Base-by-base conservation (phyloP, 1,140 invertebrate genomes). In the Ctenoplectra terminalis region DNA sequence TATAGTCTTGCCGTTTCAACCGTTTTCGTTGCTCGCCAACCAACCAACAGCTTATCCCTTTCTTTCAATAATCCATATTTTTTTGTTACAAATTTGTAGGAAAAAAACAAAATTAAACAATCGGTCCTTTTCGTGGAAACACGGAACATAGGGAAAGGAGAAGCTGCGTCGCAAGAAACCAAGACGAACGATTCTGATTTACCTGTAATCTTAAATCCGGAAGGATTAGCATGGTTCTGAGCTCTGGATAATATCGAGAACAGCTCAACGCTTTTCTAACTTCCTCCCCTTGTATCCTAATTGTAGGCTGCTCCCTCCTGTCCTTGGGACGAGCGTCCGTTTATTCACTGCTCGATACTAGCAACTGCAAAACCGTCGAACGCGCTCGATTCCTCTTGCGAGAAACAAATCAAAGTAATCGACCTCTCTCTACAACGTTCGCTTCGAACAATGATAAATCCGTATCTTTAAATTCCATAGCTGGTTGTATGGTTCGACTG, bases 171-270 rank as follows among this genome's bases (percentile, higher is more conserved):
- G 17, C 1, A 17, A 5, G 31, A 23, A 29, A 29, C 5, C 17
- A 4, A 34, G 1, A 31, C 8, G 37, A 54, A 40, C 31, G 31
- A 60, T 8, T 50, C 34, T 37, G 37, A 72, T 84, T 84, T 90
- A 93, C 92, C 92, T 93, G 92, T 9, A 93, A 89, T 63, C 90
- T 92, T 58, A 93, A 92, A 71, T 93, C 92, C 69, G 92, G 92
- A 71, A 93, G 89, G 76, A 93, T 93, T 71, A 93, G 82, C 92
- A 93, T 93, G 54, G 37, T 87, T 86, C 83, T 48, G 72, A 70
- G 76, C 34, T 63, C 9, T 69, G n/a, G 17, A n/a, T n/a, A 26
- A 50, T 81, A 80, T 86, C 76, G 79, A 83, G 81, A 60, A 29
- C 46, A 56, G 6, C n/a, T n/a, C n/a, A n/a, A n/a, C n/a, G n/a